Percentiles rank a stretch among this genome's conserved stretches.
Evolutionary conservation across 2,113 vertebrate species (phyloP).

Genomic region (Tachysurus vachellii): DNA sequence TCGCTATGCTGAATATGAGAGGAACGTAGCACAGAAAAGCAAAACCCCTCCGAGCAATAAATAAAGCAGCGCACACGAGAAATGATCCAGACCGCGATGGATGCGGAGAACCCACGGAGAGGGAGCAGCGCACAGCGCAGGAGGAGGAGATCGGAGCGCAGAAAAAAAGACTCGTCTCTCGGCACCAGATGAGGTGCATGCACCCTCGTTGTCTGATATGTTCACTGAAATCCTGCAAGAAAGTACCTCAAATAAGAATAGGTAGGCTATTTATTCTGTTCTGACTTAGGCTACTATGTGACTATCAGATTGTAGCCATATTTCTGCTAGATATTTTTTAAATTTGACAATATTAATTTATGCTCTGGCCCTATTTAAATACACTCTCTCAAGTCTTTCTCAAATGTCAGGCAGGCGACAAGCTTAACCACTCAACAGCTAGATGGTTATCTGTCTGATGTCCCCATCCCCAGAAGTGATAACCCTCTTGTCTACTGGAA

Average conservation of each 20-base stretch:
- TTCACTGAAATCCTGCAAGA: not conserved
- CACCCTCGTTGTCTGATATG: not conserved
- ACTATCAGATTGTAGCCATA: too few species aligned
- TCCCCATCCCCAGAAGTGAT: conserved; percentile 27
- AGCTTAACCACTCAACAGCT: not conserved
- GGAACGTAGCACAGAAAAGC: too few species aligned
- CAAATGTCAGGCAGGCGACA: not conserved
- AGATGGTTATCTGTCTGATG: conserved; percentile 31
- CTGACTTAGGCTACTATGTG: too few species aligned
- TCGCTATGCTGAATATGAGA: too few species aligned
- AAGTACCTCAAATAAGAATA: too few species aligned
- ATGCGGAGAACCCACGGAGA: not conserved
- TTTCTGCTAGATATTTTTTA: too few species aligned
- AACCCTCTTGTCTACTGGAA: conserved; percentile 16
- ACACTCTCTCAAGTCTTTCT: too few species aligned
- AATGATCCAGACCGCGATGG: not conserved
- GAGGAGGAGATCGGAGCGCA: not conserved
- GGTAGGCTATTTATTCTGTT: too few species aligned
- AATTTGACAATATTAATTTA: too few species aligned
- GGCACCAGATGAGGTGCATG: not conserved
- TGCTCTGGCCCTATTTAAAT: too few species aligned
- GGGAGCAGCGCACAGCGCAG: not conserved
- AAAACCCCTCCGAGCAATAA: too few species aligned
- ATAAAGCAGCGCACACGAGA: not conserved
- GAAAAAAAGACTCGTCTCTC: not conserved